Evolutionary conservation across 2,888 invertebrate genomes (phyloP), one percentile per base, ranked within the genome.

Genomic region (Aspidiotus rigidus): DNA sequence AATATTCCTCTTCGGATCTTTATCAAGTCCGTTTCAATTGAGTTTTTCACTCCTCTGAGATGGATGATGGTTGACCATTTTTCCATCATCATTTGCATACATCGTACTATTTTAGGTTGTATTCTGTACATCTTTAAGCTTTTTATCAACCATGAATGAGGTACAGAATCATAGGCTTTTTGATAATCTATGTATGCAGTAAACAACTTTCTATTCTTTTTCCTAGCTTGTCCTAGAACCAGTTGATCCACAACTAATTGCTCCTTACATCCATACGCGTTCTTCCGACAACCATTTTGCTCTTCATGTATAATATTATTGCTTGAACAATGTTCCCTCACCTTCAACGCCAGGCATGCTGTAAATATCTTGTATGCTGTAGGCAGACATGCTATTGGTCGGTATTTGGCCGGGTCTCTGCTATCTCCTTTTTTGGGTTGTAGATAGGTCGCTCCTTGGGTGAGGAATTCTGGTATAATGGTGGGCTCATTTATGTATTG

Each of bases 341-440:
- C n/a, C 49, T 49, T 49, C n/a, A 13, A 13, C 11, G 49, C n/a
- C n/a, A 13, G 10, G 49, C 49, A 49, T 2, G 49, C 49, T 49
- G 49, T 49, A 49, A 49, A 49, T 49, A 49, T 49, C n/a, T 49
- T 49, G n/a, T 49, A 49, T 13, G 11, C 49, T 49, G 49, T 49
- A 49, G 10, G 49, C 49, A 49, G 49, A n/a, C 71, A 71, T 40
- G 71, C 69, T 44, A 61, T 71, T 5, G 71, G 71, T 13, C 71
- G 44, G 16, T 71, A 71, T 13, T 71, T 67, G 40, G 67, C 42
- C 42, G 71, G 71, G 17, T 67, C 40, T 40, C 40, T 16, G 11
- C 64, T 59, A 9, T 67, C 13, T 10, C 39, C 40, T 15, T 28
- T 53, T 59, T 70, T 70, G 3, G 70, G 70, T 59, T 17, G 9